Conservation (phyloP, 2,888 invertebrate genomes). For the Anaspis maculata region DNA sequence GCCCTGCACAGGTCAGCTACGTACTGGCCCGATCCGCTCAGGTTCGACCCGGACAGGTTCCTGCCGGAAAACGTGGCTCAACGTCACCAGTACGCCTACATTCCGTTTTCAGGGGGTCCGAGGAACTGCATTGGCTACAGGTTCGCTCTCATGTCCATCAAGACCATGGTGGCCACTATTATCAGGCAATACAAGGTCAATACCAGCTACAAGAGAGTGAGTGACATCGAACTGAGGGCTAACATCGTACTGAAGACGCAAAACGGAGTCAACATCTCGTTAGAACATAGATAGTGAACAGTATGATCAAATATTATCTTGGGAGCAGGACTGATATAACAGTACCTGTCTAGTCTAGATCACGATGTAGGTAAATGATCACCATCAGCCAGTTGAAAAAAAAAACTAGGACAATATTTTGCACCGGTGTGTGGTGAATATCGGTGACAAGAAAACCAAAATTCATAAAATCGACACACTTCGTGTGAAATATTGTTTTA, state of each 20-base stretch:
- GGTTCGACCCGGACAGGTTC: conserved; percentile 21
- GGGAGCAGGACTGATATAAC: no score
- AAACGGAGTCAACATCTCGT: conserved; percentile 26
- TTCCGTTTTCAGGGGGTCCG: conserved; percentile 25
- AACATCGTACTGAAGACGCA: conserved; percentile 27
- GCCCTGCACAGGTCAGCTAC: conserved; percentile 22
- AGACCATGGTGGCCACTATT: conserved; percentile 19
- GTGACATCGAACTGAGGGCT: conserved; percentile 26
- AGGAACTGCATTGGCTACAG: conserved; percentile 1
- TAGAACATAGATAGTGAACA: conserved; percentile 18
- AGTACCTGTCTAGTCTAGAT: no score
- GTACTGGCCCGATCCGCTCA: conserved; percentile 20
- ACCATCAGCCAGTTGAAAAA: no score
- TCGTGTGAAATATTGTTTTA: no score
- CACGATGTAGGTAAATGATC: no score
- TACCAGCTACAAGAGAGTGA: conserved; percentile 24
- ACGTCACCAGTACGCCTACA: conserved; percentile 25
- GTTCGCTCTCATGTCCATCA: conserved; percentile 25
- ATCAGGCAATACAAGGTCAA: conserved; percentile 22
- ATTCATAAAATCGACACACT: no score
- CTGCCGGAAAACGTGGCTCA: conserved; percentile 22
- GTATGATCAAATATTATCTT: no score
- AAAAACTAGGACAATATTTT: no score
- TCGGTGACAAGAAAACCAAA: no score
- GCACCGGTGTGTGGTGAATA: no score